A percentile compares a stretch with the other conserved stretches of the same genome.
Evolutionary conservation across 2,888 invertebrate species (phyloP).

Genomic region (Baccha elongata): DNA sequence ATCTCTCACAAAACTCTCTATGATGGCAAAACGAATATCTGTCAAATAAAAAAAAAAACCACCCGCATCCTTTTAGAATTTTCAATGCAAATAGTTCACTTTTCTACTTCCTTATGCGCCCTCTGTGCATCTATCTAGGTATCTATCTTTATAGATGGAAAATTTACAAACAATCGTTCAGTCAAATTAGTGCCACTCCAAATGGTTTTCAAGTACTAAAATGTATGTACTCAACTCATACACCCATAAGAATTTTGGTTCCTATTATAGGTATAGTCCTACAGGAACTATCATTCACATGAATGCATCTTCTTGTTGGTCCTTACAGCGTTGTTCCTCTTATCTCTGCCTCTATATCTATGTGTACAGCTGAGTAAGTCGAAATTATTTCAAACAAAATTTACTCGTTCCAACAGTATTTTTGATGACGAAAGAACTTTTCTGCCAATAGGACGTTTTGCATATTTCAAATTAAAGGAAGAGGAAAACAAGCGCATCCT

Average conservation of each 20-base stretch:
- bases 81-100: conserved; percentile 31
- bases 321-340: background rate
- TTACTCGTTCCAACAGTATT: conserved; percentile 37
- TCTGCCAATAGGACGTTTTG: conserved; percentile 48
- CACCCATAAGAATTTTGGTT: background rate
- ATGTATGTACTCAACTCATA: too few species aligned
- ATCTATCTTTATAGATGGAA: conserved; percentile 3
- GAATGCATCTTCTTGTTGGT: conserved; percentile 40
- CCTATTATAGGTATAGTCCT: background rate
- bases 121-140: background rate
- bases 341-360: background rate
- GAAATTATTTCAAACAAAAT: conserved; percentile 32
- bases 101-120: background rate
- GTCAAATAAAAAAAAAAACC: too few species aligned
- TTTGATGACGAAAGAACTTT: conserved; percentile 37
- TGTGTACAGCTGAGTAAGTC: conserved; percentile 24
- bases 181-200: conserved; percentile 63
- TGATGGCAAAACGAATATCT: conserved; percentile 22
- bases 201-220: conserved; percentile 28
- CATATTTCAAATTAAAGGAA: conserved; percentile 11
- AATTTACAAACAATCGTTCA: conserved; percentile 61
- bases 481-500: background rate
- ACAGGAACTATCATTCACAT: conserved; percentile 48
- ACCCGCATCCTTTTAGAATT: background rate
- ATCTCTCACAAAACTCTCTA: conserved; percentile 1